Evolutionary conservation across 2,797 vertebrate species (phyloP).

Genomic region (Stomatorhinus walkeri): DNA sequence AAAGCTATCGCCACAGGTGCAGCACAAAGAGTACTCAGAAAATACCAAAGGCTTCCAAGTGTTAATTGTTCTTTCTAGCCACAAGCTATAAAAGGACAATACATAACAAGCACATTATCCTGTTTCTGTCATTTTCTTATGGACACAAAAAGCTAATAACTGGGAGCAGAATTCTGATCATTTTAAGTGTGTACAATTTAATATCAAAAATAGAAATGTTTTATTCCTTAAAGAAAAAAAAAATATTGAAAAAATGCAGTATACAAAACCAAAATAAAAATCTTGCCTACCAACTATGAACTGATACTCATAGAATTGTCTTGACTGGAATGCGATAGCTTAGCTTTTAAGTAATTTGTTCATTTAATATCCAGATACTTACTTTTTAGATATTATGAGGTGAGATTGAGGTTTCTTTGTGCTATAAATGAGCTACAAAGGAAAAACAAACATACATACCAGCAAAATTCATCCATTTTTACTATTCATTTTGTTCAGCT

Average conservation of each 20-base stretch:
- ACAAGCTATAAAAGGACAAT: conserved; percentile 59
- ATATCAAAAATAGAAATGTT: background rate
- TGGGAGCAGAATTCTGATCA: background rate
- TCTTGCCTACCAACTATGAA: background rate
- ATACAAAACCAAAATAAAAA: background rate
- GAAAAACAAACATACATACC: conserved; percentile 3
- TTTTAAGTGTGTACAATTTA: conserved; percentile 32
- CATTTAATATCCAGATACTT: background rate
- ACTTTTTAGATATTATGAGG: background rate
- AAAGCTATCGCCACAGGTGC: conserved; percentile 78
- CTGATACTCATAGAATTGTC: background rate
- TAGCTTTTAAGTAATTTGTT: background rate
- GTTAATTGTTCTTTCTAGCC: conserved; percentile 60
- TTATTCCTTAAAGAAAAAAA: background rate
- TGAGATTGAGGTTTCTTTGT: background rate
- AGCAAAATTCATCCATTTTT: background rate
- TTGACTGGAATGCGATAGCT: background rate
- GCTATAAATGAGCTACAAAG: background rate
- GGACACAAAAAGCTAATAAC: conserved; percentile 46
- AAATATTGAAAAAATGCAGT: background rate
- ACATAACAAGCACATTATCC: conserved; percentile 56
- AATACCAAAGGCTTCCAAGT: conserved; percentile 53
- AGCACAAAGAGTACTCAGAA: conserved; percentile 61
- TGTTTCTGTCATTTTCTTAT: conserved; percentile 49
- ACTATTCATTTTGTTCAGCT: background rate